These are phyloP conservation scores for Neofelis nebulosa DNA, from an alignment of 2,113 vertebrate species.

Conservation along the genomic window DNA sequence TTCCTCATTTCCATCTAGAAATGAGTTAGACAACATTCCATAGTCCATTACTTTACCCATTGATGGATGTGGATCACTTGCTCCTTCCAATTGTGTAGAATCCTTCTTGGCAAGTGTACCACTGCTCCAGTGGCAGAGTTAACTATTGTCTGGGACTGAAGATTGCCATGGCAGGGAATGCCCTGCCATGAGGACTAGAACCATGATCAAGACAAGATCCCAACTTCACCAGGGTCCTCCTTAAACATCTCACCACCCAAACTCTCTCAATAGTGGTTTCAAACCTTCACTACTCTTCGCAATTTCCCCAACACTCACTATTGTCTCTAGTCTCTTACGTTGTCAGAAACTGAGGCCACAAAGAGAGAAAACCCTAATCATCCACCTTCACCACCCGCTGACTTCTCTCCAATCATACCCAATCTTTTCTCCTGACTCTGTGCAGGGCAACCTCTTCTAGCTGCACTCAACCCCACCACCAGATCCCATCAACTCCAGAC, in stretches of 20 bases:
- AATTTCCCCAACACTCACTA: not conserved
- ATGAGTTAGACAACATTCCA: not conserved
- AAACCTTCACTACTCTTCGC: not conserved
- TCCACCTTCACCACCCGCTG: not conserved
- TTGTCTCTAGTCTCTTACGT: not conserved
- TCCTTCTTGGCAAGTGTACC: not conserved
- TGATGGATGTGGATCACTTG: not conserved
- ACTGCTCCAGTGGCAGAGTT: not conserved
- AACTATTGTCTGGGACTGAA: not conserved
- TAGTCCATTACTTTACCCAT: not conserved
- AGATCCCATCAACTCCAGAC: not conserved
- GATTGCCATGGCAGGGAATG: not conserved
- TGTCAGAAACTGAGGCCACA: not conserved
- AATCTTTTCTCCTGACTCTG: not conserved
- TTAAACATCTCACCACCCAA: not conserved
- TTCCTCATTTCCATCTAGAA: not conserved
- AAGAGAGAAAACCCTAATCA: not conserved
- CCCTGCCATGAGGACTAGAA: not conserved
- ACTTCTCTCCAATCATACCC: not conserved
- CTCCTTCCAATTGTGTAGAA: not conserved
- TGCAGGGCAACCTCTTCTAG: not conserved
- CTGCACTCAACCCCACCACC: not conserved
- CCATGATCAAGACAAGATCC: not conserved
- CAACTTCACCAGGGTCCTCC: not conserved
- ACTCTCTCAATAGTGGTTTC: not conserved